Evolutionary conservation across 2,797 vertebrate genomes (phyloP).

Genomic region (Acanthurus tractus): DNA sequence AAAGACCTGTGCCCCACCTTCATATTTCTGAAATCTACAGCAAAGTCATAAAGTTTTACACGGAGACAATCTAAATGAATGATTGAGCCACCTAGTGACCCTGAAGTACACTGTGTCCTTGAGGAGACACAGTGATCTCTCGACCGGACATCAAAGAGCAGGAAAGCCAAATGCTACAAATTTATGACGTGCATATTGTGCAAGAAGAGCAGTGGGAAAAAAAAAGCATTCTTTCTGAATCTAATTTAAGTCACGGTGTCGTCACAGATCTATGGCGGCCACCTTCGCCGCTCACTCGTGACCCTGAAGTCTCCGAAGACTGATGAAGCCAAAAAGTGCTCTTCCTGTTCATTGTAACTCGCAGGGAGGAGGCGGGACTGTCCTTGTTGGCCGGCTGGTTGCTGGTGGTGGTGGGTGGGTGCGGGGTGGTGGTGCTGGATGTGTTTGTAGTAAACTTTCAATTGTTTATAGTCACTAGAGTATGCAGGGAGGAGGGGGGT

Average conservation of each 20-base stretch:
- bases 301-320: constrained; percentile 42
- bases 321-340: constrained; percentile 17
- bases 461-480: constrained; percentile 77
- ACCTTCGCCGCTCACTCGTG: constrained; percentile 31
- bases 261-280: constrained; percentile 21
- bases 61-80: constrained; percentile 33
- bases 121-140: constrained; percentile 14
- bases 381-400: constrained; percentile 48
- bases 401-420: constrained; percentile 14
- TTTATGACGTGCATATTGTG: background rate
- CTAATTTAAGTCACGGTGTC: constrained; percentile 9
- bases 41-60: constrained; percentile 44
- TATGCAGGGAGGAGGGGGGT: constrained; percentile 42
- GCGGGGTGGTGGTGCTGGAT: constrained; percentile 15
- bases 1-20: background rate
- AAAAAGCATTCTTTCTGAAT: background rate
- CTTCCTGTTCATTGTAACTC: constrained; percentile 44
- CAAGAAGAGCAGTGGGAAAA: background rate
- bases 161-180: background rate
- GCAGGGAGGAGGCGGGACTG: constrained; percentile 32
- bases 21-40: constrained; percentile 17
- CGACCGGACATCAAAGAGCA: background rate
- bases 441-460: constrained; percentile 82
- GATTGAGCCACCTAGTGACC: constrained; percentile 22
- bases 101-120: constrained; percentile 41